These are phyloP conservation scores for Pygoscelis adeliae DNA, from an alignment of 2,113 vertebrate species.

Conservation along the genomic window DNA sequence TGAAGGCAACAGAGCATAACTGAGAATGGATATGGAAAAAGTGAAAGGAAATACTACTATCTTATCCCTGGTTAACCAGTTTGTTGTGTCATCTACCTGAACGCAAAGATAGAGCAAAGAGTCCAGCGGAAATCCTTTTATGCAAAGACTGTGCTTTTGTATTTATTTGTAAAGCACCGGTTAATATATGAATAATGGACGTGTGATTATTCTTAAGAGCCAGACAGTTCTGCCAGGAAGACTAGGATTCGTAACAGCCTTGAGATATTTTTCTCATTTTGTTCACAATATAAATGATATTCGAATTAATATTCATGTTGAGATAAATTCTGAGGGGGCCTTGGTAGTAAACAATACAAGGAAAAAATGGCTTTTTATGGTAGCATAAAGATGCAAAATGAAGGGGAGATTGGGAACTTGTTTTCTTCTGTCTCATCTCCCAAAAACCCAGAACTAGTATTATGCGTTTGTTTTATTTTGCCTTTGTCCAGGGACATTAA, in stretches of 20 bases:
- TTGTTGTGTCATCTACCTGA: neutral
- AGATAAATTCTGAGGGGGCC: neutral
- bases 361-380: neutral
- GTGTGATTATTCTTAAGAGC: neutral
- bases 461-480: neutral
- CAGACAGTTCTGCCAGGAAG: neutral
- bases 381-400: neutral
- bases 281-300: neutral
- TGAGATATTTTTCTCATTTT: constrained; percentile 9
- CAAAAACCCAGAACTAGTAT: neutral
- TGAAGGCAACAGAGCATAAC: rapidly evolving
- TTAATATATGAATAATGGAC: neutral
- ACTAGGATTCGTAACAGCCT: neutral
- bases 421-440: neutral
- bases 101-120: neutral
- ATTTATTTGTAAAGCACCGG: neutral
- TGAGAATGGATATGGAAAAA: neutral
- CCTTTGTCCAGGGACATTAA: neutral
- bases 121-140: neutral
- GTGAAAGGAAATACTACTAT: neutral
- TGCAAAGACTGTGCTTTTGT: neutral
- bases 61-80: neutral
- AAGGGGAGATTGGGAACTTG: neutral
- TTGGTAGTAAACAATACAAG: neutral
- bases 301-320: constrained; percentile 30